A percentile compares a stretch with the other conserved stretches of the same genome.
These are phyloP conservation scores for Austrolebias charrua DNA, from an alignment of 2,797 vertebrate species.

Conservation along the genomic window DNA sequence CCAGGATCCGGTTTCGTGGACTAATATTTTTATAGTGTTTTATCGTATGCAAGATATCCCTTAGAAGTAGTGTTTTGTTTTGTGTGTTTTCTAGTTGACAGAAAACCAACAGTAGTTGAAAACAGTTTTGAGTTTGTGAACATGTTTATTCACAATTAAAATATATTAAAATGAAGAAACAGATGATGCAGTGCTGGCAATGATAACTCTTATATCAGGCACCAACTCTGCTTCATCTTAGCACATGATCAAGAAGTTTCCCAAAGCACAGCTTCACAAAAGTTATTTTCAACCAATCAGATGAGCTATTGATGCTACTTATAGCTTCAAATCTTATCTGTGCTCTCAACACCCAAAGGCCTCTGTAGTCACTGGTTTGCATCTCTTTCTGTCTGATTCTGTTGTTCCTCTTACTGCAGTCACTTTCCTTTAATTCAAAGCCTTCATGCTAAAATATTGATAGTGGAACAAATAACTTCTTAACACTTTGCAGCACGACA, in stretches of 20 bases:
- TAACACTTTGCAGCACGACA: neutral
- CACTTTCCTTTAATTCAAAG: constrained; percentile 3
- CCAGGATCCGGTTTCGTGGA: too few relatives aligned
- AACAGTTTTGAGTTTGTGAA: too few relatives aligned
- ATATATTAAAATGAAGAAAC: neutral
- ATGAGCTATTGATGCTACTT: constrained; percentile 52
- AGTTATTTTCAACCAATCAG: constrained; percentile 53
- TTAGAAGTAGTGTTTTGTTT: too few relatives aligned
- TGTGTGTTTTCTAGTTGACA: too few relatives aligned
- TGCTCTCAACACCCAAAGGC: constrained; percentile 47
- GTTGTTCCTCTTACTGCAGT: neutral
- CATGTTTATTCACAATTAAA: neutral
- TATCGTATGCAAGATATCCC: too few relatives aligned
- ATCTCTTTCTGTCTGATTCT: neutral
- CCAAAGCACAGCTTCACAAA: constrained; percentile 38
- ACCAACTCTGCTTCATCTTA: neutral
- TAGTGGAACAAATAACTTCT: neutral
- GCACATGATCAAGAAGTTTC: constrained; percentile 33
- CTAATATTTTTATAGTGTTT: too few relatives aligned
- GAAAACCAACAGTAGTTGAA: too few relatives aligned
- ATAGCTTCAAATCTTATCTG: constrained; percentile 71
- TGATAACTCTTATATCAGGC: constrained; percentile 17
- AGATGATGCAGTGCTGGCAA: constrained; percentile 11
- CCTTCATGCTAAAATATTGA: neutral
- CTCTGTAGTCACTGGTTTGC: constrained; percentile 14